Conservation (phyloP, 2,113 vertebrate genomes). For the Percina caprodes region DNA sequence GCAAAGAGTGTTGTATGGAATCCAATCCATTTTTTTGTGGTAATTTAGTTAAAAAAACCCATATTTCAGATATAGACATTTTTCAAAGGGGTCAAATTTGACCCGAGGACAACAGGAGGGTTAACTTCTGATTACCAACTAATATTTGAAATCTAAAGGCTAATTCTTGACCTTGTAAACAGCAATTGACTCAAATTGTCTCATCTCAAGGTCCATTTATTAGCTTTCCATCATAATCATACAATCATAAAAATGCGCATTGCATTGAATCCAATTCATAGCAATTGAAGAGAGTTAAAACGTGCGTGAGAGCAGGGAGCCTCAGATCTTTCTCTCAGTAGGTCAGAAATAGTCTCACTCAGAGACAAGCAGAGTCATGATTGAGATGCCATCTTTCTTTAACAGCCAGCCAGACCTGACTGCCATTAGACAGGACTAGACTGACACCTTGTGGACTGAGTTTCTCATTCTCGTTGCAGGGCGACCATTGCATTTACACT, state of each 20-base stretch:
- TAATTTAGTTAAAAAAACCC: too few species aligned
- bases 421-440: not conserved
- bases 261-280: not conserved
- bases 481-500: not conserved
- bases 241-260: not conserved
- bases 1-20: too few species aligned
- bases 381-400: constrained; percentile 53
- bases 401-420: not conserved
- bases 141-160: not conserved
- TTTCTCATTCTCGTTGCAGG: constrained; percentile 5
- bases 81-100: too few species aligned
- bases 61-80: too few species aligned
- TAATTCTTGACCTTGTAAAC: not conserved
- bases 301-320: not conserved
- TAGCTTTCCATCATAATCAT: not conserved
- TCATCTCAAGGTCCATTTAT: not conserved
- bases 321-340: not conserved
- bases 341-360: constrained; percentile 35
- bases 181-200: not conserved
- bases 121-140: not conserved
- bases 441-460: constrained; percentile 68
- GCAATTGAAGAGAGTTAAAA: not conserved
- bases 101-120: too few species aligned
- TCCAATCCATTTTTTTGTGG: too few species aligned
- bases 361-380: constrained; percentile 26